Evolutionary conservation across 1,140 invertebrate species (phyloP).

Genomic region (Macrostomum lignano): DNA sequence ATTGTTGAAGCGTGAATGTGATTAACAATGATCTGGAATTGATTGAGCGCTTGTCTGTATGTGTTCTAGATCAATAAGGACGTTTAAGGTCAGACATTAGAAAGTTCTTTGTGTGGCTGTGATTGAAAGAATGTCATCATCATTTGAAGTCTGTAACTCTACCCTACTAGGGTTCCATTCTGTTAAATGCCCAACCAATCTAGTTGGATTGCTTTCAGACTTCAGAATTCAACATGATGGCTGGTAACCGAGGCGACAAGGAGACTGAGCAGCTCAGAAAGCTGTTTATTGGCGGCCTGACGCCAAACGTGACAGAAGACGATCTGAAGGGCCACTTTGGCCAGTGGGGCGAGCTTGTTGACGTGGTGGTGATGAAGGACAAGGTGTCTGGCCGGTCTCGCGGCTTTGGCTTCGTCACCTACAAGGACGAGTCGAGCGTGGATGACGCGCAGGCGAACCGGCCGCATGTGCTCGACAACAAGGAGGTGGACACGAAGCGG

Average conservation of each 20-base stretch:
- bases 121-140: too few species aligned
- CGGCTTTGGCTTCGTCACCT: constrained; percentile 8
- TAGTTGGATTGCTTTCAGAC: too few species aligned
- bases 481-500: constrained; percentile 5
- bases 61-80: too few species aligned
- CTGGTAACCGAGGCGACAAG: not conserved
- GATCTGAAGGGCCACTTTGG: constrained; percentile 74
- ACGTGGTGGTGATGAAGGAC: constrained; percentile 93
- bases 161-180: too few species aligned
- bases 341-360: constrained; percentile 83
- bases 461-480: constrained; percentile 7
- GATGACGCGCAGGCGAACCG: constrained; percentile 8
- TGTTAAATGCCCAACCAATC: too few species aligned
- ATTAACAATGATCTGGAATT: too few species aligned
- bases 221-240: too few species aligned
- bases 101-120: too few species aligned
- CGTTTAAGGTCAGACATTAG: too few species aligned
- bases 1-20: too few species aligned
- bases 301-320: constrained; percentile 77
- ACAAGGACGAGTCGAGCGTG: constrained; percentile 5
- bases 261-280: constrained; percentile 79
- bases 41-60: too few species aligned
- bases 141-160: too few species aligned
- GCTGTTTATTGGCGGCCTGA: constrained; percentile 79
- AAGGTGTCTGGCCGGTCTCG: constrained; percentile 44